Conservation (phyloP, 1,140 invertebrate species). For the Lucilia sericata region DNA sequence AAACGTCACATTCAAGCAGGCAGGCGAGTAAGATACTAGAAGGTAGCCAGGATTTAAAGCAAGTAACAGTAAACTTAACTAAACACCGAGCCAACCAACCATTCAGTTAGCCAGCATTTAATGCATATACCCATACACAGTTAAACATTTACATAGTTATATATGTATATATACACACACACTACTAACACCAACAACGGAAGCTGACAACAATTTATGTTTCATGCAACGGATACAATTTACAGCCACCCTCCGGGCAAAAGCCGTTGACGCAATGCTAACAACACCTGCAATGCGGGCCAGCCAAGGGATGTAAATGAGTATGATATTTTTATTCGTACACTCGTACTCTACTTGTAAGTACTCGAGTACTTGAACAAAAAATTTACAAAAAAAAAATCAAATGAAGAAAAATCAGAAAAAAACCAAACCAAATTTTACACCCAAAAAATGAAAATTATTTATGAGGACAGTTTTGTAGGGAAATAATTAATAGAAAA, state of each 20-base stretch:
- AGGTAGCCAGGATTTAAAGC: neutral
- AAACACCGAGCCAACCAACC: neutral
- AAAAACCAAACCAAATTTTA: neutral
- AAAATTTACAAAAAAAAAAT: slow-evolving; percentile 2
- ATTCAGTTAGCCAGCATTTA: slow-evolving; percentile 5
- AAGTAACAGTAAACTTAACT: neutral
- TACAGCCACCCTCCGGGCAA: slow-evolving; percentile 36
- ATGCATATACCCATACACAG: neutral
- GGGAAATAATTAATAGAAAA: too few species aligned
- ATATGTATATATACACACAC: neutral
- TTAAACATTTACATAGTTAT: too few species aligned
- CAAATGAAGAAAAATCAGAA: neutral
- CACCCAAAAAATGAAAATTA: neutral
- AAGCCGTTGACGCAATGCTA: slow-evolving; percentile 36
- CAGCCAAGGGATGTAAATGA: slow-evolving; percentile 19
- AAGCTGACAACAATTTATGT: slow-evolving; percentile 43
- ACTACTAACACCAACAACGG: slow-evolving; percentile 27
- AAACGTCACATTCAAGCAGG: slow-evolving; percentile 3
- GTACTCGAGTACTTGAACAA: slow-evolving; percentile 11
- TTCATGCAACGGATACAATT: slow-evolving; percentile 44
- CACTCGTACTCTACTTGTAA: neutral
- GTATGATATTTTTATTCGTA: neutral
- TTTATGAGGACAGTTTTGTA: neutral
- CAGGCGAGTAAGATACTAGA: neutral
- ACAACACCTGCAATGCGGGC: slow-evolving; percentile 42